These are phyloP conservation scores for Crossaster papposus DNA, from an alignment of 53 echinoderm and acorn worm species.

Conservation along the genomic window DNA sequence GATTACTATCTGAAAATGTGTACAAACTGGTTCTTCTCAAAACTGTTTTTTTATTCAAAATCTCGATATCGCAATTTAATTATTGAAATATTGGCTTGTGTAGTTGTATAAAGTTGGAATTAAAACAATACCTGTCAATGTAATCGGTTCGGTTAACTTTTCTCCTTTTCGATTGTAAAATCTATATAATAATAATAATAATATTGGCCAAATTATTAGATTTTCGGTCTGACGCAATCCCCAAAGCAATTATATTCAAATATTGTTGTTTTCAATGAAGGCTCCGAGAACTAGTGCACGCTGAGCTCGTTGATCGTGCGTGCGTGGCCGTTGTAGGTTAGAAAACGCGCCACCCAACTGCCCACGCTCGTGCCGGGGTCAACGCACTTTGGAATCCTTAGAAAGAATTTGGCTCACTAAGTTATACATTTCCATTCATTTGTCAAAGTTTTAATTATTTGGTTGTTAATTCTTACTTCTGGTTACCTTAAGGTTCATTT, in stretches of 20 bases:
- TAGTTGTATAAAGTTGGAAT: no score
- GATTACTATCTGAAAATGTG: no score
- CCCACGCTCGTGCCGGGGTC: conserved; percentile 7
- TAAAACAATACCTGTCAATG: no score
- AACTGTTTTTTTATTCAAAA: no score
- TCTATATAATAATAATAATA: background rate
- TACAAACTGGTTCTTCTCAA: no score
- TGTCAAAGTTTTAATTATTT: background rate
- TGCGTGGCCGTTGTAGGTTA: background rate
- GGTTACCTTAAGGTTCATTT: background rate
- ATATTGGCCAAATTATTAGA: background rate
- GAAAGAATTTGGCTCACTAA: background rate
- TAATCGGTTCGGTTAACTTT: no score
- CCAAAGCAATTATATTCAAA: background rate
- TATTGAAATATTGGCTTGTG: no score
- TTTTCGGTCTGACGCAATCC: background rate
- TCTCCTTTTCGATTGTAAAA: no score
- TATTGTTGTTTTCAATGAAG: no score
- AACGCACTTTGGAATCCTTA: background rate
- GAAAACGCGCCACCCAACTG: background rate
- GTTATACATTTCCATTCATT: background rate
- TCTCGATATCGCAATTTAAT: no score
- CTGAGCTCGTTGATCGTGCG: background rate
- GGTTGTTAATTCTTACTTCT: background rate
- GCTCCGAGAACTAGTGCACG: no score